A percentile compares a stretch with the other conserved stretches of the same genome.
phyloP scores from a whole-genome alignment of 1,140 invertebrate species.

The Brachionus plicatilis region DNA sequence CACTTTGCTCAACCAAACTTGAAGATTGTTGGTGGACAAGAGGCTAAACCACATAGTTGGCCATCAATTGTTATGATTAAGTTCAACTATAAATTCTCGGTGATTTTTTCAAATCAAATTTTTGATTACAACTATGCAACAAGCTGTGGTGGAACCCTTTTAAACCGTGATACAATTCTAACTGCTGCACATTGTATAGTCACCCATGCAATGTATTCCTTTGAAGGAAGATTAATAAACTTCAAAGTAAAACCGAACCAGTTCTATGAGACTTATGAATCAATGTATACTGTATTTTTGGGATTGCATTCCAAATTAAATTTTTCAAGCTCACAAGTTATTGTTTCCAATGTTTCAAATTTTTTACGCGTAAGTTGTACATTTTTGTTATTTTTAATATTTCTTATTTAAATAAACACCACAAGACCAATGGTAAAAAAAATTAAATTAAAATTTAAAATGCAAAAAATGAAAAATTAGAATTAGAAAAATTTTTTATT shows the following conservation, averaged over 20 bases:
- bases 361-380: not conserved
- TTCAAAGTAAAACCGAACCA: not conserved
- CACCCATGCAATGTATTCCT: not conserved
- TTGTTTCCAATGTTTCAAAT: not conserved
- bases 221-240: not conserved
- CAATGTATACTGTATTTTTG: constrained; percentile 28
- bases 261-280: not conserved
- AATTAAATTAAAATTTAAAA: not conserved
- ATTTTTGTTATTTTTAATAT: not conserved
- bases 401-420: no score
- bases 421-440: not conserved
- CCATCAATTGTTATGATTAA: constrained; percentile 4
- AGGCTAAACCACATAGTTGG: constrained; percentile 4
- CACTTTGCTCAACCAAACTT: not conserved
- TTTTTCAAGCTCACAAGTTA: not conserved
- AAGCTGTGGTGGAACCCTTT: constrained; percentile 68
- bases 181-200: constrained; percentile 68
- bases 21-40: constrained; percentile 15
- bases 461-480: not conserved
- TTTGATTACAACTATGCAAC: not conserved
- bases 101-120: not conserved
- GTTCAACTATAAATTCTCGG: not conserved
- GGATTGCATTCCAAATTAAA: constrained; percentile 1
- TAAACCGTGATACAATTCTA: constrained; percentile 65
- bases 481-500: no score